Conservation (phyloP, 2,797 vertebrate genomes). For the Platalea minor region DNA sequence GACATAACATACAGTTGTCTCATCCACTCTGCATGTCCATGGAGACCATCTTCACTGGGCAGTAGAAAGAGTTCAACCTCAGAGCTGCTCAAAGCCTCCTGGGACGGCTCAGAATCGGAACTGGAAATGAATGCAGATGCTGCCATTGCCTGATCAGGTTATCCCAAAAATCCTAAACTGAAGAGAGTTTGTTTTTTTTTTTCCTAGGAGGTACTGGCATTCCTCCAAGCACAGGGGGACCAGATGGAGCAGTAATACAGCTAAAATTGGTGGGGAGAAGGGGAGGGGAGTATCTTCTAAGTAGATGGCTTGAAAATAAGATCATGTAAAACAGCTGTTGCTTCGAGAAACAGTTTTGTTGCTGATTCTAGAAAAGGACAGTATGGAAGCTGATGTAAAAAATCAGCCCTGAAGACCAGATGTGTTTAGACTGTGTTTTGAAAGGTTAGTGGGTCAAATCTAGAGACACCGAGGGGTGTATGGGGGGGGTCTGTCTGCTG, state of each 20-base stretch:
- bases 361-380: neutral
- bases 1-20: neutral
- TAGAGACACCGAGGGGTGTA: neutral
- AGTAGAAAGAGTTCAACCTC: neutral
- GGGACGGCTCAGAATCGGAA: accelerated
- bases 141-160: neutral
- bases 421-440: neutral
- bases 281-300: neutral
- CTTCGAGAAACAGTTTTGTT: neutral
- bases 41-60: neutral
- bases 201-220: neutral
- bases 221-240: neutral
- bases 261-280: neutral
- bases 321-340: conserved; percentile 35
- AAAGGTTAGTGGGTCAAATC: neutral
- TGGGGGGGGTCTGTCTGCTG: neutral
- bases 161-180: neutral
- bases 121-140: neutral
- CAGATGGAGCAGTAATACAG: conserved; percentile 12
- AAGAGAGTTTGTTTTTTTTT: neutral
- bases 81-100: neutral
- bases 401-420: neutral
- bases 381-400: neutral
- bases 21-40: neutral
- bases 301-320: conserved; percentile 1